Conservation (phyloP, 2,113 vertebrate species). For the Sebastes schlegelii region DNA sequence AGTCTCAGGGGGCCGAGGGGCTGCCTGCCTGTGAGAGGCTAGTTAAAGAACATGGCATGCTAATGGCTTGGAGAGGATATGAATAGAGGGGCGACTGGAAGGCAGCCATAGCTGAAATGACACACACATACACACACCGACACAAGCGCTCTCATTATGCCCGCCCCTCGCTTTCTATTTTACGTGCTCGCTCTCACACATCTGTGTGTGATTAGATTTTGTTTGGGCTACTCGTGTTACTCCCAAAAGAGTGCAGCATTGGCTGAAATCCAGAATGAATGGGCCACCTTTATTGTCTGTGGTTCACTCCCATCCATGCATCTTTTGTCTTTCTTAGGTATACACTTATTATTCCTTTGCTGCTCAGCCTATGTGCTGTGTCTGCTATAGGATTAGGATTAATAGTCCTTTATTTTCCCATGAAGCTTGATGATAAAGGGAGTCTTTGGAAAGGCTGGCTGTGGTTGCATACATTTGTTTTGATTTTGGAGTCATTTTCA, state of each 20-base stretch:
- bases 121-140: conserved; percentile 33
- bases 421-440: not conserved
- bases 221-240: conserved; percentile 46
- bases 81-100: conserved; percentile 66
- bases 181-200: conserved; percentile 44
- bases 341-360: not conserved
- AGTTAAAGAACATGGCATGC: conserved; percentile 68
- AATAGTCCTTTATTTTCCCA: not conserved
- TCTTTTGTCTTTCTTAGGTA: not conserved
- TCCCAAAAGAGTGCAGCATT: conserved; percentile 22
- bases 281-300: conserved; percentile 33
- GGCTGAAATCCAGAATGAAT: conserved; percentile 39
- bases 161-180: conserved; percentile 41
- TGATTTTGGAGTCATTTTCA: not conserved
- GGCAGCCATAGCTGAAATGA: conserved; percentile 65
- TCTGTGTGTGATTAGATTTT: conserved; percentile 65
- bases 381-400: not conserved
- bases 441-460: not conserved
- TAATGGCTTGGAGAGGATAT: conserved; percentile 65
- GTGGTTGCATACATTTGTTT: not conserved
- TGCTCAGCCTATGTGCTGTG: not conserved
- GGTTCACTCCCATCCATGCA: not conserved
- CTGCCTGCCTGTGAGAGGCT: conserved; percentile 49
- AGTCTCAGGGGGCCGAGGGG: conserved; percentile 40
- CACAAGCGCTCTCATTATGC: conserved; percentile 51